These are phyloP conservation scores for Percopsis omiscomaycus DNA, from an alignment of 2,797 vertebrate species.

Conservation along the genomic window DNA sequence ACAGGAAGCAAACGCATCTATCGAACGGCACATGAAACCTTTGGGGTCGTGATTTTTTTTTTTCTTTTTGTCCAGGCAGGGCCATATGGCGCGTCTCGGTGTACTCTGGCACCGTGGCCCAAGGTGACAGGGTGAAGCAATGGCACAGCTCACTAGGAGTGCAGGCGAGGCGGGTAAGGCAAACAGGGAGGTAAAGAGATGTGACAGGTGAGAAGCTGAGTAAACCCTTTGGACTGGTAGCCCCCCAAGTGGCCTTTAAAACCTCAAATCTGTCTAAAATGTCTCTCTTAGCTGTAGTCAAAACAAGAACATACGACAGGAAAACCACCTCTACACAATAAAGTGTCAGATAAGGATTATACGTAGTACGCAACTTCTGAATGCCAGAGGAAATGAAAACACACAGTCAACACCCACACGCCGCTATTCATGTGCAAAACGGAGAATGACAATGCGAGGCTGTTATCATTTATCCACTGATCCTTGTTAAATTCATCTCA, in stretches of 20 bases:
- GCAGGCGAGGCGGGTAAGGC: conserved; percentile 26
- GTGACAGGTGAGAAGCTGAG: conserved; percentile 52
- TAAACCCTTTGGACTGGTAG: conserved; percentile 29
- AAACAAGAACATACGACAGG: background rate
- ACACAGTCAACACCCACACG: background rate
- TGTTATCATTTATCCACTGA: background rate
- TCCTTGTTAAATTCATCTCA: too few relatives aligned
- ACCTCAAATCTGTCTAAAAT: conserved; percentile 23
- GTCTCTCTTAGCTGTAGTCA: background rate
- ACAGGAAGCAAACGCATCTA: conserved; percentile 28
- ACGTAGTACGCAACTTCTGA: background rate
- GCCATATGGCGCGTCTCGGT: conserved; percentile 65
- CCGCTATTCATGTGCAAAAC: background rate
- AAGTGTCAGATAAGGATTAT: background rate
- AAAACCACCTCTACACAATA: background rate
- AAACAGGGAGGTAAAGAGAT: conserved; percentile 44
- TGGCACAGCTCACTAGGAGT: conserved; percentile 44
- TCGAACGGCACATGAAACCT: conserved; percentile 38
- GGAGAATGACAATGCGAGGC: background rate
- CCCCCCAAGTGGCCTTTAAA: conserved; percentile 17
- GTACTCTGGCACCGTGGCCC: conserved; percentile 53
- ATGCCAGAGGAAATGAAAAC: background rate
- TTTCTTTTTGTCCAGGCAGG: conserved; percentile 53
- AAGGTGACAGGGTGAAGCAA: conserved; percentile 54
- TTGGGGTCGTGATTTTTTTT: conserved; percentile 27